These are phyloP conservation scores for Noctua pronuba DNA, from an alignment of 2,888 invertebrate genomes.

Conservation along the genomic window DNA sequence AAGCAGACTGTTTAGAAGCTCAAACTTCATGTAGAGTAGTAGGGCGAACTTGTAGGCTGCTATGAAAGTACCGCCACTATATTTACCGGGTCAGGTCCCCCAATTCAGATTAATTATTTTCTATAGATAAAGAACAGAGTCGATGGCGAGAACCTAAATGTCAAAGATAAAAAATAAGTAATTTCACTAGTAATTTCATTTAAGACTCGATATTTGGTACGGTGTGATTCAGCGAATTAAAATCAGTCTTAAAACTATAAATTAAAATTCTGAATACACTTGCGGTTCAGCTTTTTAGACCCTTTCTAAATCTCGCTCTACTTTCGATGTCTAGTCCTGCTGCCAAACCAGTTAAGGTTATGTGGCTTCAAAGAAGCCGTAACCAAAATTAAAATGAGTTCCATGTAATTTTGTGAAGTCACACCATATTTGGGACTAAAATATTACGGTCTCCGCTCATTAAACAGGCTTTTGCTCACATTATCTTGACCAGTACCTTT, in stretches of 20 bases:
- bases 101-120: conserved; percentile 1
- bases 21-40: no score
- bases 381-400: not conserved
- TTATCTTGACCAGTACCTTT: conserved; percentile 20
- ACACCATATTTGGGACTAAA: conserved; percentile 9
- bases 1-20: no score
- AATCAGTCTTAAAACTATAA: not conserved
- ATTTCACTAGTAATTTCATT: not conserved
- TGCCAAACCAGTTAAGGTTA: not conserved
- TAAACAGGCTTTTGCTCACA: conserved; percentile 21
- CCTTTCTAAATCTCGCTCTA: not conserved
- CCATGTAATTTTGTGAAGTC: conserved; percentile 7
- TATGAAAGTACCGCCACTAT: no score
- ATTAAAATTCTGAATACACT: not conserved
- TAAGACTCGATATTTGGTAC: not conserved
- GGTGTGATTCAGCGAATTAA: not conserved
- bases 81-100: not conserved
- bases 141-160: not conserved
- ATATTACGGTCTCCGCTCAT: conserved; percentile 23
- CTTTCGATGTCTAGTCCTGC: not conserved
- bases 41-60: no score
- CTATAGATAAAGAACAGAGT: not conserved
- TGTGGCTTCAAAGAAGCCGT: not conserved
- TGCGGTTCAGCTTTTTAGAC: not conserved
- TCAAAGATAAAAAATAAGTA: no score